These are phyloP conservation scores for Ochropacha duplaris DNA, from an alignment of 2,888 invertebrate genomes.

Conservation along the genomic window DNA sequence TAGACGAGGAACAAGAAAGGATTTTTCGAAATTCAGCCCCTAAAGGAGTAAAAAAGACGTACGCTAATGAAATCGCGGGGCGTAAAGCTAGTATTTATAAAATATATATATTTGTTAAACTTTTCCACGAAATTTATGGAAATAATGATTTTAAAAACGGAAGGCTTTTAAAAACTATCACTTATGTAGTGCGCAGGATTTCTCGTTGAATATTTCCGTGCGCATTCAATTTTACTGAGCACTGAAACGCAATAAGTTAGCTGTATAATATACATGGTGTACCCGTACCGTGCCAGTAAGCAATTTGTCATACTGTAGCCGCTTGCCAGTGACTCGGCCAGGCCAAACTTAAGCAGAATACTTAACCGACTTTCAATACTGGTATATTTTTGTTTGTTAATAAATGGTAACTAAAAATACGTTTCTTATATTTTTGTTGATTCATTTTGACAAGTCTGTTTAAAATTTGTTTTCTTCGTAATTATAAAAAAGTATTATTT, in stretches of 20 bases:
- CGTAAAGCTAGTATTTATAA: no score
- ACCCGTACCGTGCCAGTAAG: slow-evolving; percentile 23
- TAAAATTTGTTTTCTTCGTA: no score
- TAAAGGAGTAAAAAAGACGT: no score
- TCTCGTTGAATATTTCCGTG: neutral
- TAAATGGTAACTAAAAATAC: slow-evolving; percentile 11
- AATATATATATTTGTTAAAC: no score
- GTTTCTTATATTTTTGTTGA: neutral
- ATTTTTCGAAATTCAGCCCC: no score
- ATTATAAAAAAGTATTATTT: no score
- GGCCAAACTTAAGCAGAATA: slow-evolving; percentile 16
- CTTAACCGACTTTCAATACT: neutral
- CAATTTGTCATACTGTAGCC: slow-evolving; percentile 35
- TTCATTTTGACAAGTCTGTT: no score
- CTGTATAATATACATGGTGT: slow-evolving; percentile 24
- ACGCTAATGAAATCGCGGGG: no score
- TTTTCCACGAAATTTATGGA: no score
- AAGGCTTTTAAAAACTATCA: neutral
- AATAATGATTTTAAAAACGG: neutral
- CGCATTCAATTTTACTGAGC: slow-evolving; percentile 2
- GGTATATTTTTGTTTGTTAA: neutral
- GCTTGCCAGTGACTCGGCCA: slow-evolving; percentile 29
- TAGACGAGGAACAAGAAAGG: no score
- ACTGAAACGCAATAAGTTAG: slow-evolving; percentile 22
- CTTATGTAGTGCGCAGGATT: neutral